These are phyloP conservation scores for Peromyscus maniculatus DNA, from an alignment of 2,113 vertebrate species.

Conservation along the genomic window DNA sequence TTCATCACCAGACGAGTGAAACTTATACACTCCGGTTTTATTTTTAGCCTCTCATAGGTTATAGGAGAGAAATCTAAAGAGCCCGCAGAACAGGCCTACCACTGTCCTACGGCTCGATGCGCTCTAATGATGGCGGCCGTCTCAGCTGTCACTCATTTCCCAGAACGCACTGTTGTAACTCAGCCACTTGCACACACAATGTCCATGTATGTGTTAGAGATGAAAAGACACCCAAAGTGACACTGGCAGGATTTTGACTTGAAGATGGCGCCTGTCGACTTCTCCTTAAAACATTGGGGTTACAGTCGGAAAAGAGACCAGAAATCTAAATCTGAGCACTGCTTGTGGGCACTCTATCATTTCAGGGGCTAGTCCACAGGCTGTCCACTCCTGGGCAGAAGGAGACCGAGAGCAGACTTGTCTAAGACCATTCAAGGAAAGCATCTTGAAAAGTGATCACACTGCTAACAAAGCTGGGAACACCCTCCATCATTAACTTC, in stretches of 20 bases:
- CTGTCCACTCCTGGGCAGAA: background rate
- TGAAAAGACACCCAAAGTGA: constrained; percentile 21
- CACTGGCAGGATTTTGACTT: background rate
- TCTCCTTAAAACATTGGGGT: background rate
- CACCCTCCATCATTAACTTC: constrained; percentile 51
- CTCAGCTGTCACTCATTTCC: background rate
- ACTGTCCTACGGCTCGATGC: background rate
- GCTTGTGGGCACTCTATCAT: background rate
- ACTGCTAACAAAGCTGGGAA: constrained; percentile 73
- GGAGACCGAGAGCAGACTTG: background rate
- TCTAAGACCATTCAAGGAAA: background rate
- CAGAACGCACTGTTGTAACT: background rate
- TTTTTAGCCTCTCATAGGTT: constrained; percentile 57
- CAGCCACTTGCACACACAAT: background rate
- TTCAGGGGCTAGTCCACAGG: background rate
- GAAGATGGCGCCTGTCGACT: background rate
- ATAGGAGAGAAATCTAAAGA: constrained; percentile 30
- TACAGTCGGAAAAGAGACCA: background rate
- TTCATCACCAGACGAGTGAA: constrained; percentile 54
- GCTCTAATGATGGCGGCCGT: accelerated
- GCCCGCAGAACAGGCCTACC: background rate
- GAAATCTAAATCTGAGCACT: background rate
- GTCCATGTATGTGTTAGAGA: background rate
- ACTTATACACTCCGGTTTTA: constrained; percentile 60
- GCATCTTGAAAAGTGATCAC: constrained; percentile 65